phyloP scores from a whole-genome alignment of 2,888 invertebrate species.

The Idaea dimidiata region DNA sequence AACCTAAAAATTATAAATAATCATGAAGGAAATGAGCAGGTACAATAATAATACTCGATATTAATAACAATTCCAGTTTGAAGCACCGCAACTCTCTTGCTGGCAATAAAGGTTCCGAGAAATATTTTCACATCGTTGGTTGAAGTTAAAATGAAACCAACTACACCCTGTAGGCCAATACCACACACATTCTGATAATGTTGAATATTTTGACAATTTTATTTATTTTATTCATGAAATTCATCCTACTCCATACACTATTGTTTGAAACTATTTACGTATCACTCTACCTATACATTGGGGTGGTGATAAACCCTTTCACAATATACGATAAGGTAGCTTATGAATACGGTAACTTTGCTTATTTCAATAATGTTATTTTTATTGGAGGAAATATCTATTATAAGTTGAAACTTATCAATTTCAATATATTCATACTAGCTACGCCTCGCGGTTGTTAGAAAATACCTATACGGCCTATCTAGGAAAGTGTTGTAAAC shows the following conservation, averaged over 20 bases:
- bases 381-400: not conserved
- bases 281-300: not conserved
- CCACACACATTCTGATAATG: conserved; percentile 62
- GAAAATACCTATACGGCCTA: too few relatives aligned
- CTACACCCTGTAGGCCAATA: conserved; percentile 71
- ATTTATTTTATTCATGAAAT: conserved; percentile 74
- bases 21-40: not conserved
- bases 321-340: not conserved
- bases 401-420: not conserved
- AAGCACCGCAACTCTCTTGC: conserved; percentile 60
- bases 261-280: conserved; percentile 22
- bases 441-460: too few relatives aligned
- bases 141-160: conserved; percentile 79
- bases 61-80: conserved; percentile 27
- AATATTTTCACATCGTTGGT: conserved; percentile 79
- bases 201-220: conserved; percentile 65
- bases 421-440: too few relatives aligned
- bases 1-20: not conserved
- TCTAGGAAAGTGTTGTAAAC: too few relatives aligned
- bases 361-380: not conserved
- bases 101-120: conserved; percentile 72
- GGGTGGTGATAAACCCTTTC: not conserved
- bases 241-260: conserved; percentile 37
- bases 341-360: not conserved
- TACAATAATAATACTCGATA: conserved; percentile 14